Evolutionary conservation across 2,888 invertebrate species (phyloP).

Genomic region (Rhaphigaster nebulosa): DNA sequence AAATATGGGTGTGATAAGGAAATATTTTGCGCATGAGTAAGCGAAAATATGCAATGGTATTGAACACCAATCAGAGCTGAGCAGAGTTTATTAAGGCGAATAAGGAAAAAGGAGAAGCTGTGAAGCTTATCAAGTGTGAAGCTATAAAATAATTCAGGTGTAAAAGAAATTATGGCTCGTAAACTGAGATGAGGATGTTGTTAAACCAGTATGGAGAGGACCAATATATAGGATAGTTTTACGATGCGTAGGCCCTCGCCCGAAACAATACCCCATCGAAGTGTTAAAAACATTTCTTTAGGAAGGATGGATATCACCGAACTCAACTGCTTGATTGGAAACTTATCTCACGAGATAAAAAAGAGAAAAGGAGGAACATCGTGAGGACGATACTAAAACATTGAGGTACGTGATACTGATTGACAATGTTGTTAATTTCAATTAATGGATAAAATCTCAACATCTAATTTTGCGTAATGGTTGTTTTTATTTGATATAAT

Average conservation of each 20-base stretch:
- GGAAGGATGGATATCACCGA: neutral
- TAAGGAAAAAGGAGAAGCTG: neutral
- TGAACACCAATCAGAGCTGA: neutral
- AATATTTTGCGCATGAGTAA: too few relatives aligned
- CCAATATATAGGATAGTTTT: neutral
- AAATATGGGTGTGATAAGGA: too few relatives aligned
- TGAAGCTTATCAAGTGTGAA: neutral
- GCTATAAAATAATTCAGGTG: neutral
- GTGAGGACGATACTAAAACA: neutral
- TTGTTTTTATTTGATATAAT: too few relatives aligned
- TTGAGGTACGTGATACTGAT: too few relatives aligned
- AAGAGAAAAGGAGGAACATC: neutral
- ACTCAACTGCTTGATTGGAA: neutral
- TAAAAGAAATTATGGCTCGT: neutral
- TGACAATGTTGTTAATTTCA: too few relatives aligned
- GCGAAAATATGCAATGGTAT: too few relatives aligned
- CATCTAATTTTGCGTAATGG: too few relatives aligned
- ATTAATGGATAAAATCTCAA: too few relatives aligned
- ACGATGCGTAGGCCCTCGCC: neutral
- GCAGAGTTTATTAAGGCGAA: neutral
- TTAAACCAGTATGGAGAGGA: neutral
- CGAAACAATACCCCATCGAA: neutral
- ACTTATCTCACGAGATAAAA: neutral
- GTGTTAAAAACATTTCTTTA: neutral
- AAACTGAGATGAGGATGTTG: neutral